Percentiles rank a stretch among this genome's conserved stretches.
Evolutionary conservation across 1,140 invertebrate genomes (phyloP).

Genomic region (Nephila pilipes): DNA sequence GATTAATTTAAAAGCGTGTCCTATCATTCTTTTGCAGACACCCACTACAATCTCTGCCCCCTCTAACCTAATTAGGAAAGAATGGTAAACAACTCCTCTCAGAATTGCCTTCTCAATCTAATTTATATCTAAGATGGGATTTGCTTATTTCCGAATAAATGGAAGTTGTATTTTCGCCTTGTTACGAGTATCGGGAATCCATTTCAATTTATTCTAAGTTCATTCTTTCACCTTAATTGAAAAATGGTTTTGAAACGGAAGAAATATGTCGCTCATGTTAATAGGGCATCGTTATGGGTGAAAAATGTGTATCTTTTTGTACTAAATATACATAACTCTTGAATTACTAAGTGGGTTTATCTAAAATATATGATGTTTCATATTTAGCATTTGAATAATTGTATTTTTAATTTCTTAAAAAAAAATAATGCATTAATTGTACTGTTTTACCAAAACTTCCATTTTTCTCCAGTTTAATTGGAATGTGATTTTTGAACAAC

Average conservation of each 20-base stretch:
- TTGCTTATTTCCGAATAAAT: not conserved
- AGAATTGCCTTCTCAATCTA: not conserved
- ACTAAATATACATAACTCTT: too few species aligned
- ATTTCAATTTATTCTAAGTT: not conserved
- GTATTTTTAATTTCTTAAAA: too few species aligned
- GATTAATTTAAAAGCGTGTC: conserved; percentile 26
- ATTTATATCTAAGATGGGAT: not conserved
- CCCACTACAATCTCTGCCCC: not conserved
- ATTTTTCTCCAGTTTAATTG: too few species aligned
- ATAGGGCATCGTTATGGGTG: not conserved
- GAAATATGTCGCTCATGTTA: not conserved
- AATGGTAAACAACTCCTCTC: not conserved
- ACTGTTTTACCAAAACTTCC: too few species aligned
- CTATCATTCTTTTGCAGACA: not conserved
- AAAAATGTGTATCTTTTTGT: too few species aligned
- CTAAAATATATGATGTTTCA: not conserved
- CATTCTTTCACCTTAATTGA: not conserved
- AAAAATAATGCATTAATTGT: too few species aligned
- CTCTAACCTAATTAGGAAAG: not conserved
- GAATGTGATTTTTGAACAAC: too few species aligned
- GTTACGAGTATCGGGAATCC: not conserved
- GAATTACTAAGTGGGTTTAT: too few species aligned
- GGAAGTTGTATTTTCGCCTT: not conserved
- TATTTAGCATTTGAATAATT: too few species aligned
- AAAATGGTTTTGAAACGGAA: not conserved